Conservation (phyloP, 2,113 vertebrate genomes). For the Ia io region DNA sequence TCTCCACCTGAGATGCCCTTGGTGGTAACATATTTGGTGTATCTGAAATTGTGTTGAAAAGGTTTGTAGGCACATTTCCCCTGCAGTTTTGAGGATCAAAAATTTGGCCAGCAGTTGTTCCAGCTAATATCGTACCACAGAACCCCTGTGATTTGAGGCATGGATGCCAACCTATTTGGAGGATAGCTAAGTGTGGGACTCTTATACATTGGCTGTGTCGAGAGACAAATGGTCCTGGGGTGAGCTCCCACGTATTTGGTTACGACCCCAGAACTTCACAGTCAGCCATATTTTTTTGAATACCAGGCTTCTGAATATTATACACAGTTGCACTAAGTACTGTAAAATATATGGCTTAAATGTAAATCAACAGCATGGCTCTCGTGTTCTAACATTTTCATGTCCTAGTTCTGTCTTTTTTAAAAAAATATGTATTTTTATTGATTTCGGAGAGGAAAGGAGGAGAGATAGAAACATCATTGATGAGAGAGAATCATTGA, state of each 20-base stretch:
- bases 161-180: background rate
- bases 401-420: background rate
- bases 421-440: too few relatives aligned
- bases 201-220: background rate
- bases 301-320: background rate
- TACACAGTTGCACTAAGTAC: background rate
- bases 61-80: background rate
- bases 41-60: slow-evolving; percentile 50
- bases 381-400: background rate
- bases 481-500: too few relatives aligned
- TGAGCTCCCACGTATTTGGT: background rate
- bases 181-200: background rate
- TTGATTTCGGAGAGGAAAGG: too few relatives aligned
- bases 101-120: slow-evolving; percentile 34
- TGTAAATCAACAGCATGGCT: background rate
- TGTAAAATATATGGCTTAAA: background rate
- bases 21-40: background rate
- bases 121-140: slow-evolving; percentile 22
- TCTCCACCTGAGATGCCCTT: background rate
- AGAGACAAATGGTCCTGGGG: background rate
- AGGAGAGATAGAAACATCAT: too few relatives aligned
- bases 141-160: slow-evolving; percentile 35
- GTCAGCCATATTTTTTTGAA: background rate
- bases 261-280: background rate
- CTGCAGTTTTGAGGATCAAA: background rate